Percentiles rank a stretch among this genome's conserved stretches.
Evolutionary conservation across 2,888 invertebrate genomes (phyloP).

Genomic region (Incurvaria masculella): DNA sequence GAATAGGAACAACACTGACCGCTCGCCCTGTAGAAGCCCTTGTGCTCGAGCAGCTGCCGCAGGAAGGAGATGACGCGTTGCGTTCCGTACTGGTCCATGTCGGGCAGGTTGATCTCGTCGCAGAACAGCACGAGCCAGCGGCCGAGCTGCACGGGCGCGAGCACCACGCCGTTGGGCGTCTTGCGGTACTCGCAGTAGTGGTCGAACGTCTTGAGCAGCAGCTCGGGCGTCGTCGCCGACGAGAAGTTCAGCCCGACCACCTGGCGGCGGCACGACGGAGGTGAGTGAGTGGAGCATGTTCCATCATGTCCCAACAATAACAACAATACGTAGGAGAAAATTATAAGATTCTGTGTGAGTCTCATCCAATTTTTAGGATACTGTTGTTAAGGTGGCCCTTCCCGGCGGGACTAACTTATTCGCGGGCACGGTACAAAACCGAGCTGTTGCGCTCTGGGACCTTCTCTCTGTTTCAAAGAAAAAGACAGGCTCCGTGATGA

Average conservation of each 20-base stretch:
- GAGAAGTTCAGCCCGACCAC: slow-evolving; percentile 99
- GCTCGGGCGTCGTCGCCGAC: slow-evolving; percentile 97
- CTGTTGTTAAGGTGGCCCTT: no score
- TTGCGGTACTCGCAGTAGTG: slow-evolving; percentile 99
- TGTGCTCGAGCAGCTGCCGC: slow-evolving; percentile 95
- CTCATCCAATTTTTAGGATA: no score
- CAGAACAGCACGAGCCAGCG: slow-evolving; percentile 99
- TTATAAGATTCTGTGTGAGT: no score
- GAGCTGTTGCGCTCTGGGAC: no score
- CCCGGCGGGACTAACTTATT: no score
- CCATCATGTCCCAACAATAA: no score
- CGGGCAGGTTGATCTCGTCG: slow-evolving; percentile 99
- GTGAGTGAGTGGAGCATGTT: no score
- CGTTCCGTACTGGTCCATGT: slow-evolving; percentile 97
- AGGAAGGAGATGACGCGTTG: slow-evolving; percentile 99
- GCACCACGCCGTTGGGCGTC: slow-evolving; percentile 95
- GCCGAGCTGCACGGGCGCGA: slow-evolving; percentile 93
- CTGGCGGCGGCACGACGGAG: no score
- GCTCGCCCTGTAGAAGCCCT: slow-evolving; percentile 83
- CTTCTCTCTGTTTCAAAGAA: no score
- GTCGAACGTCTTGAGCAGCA: slow-evolving; percentile 97
- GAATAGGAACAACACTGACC: slow-evolving; percentile 29
- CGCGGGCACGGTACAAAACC: no score
- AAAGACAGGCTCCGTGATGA: no score
- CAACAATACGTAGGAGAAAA: no score